Evolutionary conservation across 2,113 vertebrate species (phyloP), one percentile per base, ranked within the genome.

Genomic region (Oxyruncus cristatus): DNA sequence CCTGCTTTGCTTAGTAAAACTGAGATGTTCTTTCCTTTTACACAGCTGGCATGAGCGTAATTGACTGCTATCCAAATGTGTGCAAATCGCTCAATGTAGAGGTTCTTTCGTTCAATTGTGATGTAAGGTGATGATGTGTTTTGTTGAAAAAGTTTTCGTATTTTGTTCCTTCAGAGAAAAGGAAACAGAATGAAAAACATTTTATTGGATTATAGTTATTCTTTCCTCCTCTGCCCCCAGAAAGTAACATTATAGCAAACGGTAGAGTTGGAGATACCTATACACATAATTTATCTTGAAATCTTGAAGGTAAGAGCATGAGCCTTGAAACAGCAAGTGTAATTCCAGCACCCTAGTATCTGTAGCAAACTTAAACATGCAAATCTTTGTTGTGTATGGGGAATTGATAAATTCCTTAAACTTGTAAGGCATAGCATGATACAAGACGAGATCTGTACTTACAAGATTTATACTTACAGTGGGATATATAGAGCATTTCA

Each of bases 21-120:
- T 9, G 97, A 96, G 62, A 97, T 96, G 39, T 88, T 97, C 68
- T 81, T 97, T 73, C 95, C 96, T 79, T 67, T 94, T 71, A 67
- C 24, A 3, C 95, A 97, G 63, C 46, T 93, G 30, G 16, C 33
- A 33, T 86, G 52, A 35, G 35, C 49, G 0, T 96, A 97, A 62
- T 76, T 96, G 30, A 84, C 94, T 46, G 49, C 86, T 94, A 97
- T 14, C 96, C 95, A 97, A 37, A 97, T 12, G 41, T 14, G 63
- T 27, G 88, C 95, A 66, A 30, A 5, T 68, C 83, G 67, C 6
- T 49, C 9, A 44, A 91, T 67, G 75, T 50, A 95, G n/a, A 97
- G 68, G 39, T 83, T 0, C 17, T 26, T 77, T 19, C 94, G 59
- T 52, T 73, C 14, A 93, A 95, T 96, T 0, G 33, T 96, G 52